These are phyloP conservation scores for Pararge aegeria DNA, from an alignment of 1,140 invertebrate species.

Conservation along the genomic window DNA sequence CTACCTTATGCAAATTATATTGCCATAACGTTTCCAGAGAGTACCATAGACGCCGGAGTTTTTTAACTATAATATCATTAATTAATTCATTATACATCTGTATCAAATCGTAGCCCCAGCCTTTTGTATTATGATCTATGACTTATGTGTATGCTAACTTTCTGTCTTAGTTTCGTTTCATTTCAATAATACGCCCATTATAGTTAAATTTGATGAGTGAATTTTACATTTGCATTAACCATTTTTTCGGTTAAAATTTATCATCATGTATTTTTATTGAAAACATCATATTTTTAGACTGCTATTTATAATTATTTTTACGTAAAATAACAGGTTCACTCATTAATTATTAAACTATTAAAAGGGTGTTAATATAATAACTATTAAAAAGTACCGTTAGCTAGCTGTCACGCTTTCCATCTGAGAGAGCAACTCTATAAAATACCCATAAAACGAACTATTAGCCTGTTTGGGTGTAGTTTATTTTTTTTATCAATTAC, in stretches of 20 bases:
- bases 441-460: no score
- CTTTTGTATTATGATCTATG: neutral
- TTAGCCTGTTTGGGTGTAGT: no score
- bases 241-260: neutral
- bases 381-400: no score
- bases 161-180: neutral
- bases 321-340: neutral
- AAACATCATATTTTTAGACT: neutral
- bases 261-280: neutral
- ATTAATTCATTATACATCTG: neutral
- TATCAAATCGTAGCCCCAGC: neutral
- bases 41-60: neutral
- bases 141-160: neutral
- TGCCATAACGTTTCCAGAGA: neutral
- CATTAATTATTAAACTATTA: neutral
- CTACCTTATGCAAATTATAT: neutral
- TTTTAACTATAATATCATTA: neutral
- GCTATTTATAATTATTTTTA: neutral
- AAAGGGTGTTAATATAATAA: no score
- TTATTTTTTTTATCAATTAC: no score
- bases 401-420: no score
- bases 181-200: neutral
- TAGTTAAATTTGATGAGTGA: neutral
- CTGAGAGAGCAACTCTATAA: no score
- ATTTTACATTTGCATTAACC: neutral